phyloP scores from a whole-genome alignment of 2,113 vertebrate genomes.

The Triplophysa rosa region DNA sequence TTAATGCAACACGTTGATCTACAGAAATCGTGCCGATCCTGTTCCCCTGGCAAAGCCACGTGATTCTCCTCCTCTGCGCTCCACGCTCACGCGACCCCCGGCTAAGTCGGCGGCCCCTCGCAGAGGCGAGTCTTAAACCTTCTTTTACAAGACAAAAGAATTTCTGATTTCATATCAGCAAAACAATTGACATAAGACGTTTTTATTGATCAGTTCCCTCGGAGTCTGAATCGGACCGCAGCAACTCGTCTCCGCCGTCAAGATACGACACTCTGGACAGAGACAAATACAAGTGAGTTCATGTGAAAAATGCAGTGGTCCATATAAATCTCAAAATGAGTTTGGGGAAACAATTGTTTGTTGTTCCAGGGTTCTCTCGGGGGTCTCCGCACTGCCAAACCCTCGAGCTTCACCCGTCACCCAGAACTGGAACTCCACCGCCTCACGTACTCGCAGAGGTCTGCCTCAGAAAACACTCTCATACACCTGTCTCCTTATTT shows the following conservation, averaged over 20 bases:
- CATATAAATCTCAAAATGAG: not conserved
- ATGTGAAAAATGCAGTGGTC: not conserved
- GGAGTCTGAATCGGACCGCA: constrained; percentile 73
- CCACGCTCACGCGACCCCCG: constrained; percentile 63
- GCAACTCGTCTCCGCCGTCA: constrained; percentile 64
- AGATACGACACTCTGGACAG: constrained; percentile 60
- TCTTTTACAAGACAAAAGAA: too few species aligned
- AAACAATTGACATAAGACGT: not conserved
- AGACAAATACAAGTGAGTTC: constrained; percentile 71
- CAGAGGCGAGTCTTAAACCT: constrained; percentile 63
- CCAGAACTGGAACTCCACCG: constrained; percentile 52
- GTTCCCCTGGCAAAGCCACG: constrained; percentile 62
- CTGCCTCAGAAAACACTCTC: not conserved
- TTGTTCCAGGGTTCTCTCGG: constrained; percentile 66
- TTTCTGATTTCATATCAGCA: too few species aligned
- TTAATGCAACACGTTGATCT: not conserved
- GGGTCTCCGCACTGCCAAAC: constrained; percentile 62
- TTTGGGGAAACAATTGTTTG: not conserved
- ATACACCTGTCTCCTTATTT: too few species aligned
- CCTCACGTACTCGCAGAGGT: constrained; percentile 68
- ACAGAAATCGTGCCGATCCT: constrained; percentile 66
- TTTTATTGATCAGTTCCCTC: constrained; percentile 61
- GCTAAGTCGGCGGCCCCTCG: constrained; percentile 58
- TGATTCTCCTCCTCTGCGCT: constrained; percentile 68
- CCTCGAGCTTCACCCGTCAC: constrained; percentile 64